Evolutionary conservation across 1,140 invertebrate genomes (phyloP), one percentile per base, ranked within the genome.

Genomic region (Drosophila sp.): DNA sequence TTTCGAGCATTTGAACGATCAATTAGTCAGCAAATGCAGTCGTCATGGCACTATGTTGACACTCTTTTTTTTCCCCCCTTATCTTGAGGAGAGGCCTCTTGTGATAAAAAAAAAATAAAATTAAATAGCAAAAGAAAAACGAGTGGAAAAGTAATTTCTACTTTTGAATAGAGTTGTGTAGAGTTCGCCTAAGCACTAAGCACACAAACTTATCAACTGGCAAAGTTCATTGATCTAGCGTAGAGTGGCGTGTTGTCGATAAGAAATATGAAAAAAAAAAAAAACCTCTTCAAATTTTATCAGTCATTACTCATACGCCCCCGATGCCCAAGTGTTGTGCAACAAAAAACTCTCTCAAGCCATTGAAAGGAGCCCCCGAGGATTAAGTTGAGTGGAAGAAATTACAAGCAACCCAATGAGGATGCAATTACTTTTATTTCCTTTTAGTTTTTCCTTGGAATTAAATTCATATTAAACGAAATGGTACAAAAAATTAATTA

Each of bases 301-400:
- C 35, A 66, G 54, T 35, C 38, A 79, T 77, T 70, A 72, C 50
- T 57, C 62, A 87, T 87, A 83, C 83, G 83, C 83, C 76, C 79
- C 69, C 69, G 32, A 38, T 8, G 61, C 35, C 10, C 35, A 38
- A 10, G 44, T 70, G 50, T 64, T 70, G 69, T 66, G 50, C 6
- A 40, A 25, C 35, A 23, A 32, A 10, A 27, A 38, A 33, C 33
- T 5, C 35, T 7, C 35, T 38, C 1, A 38, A 44, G 41, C 41
- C 41, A 44, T 47, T 44, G 68, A 63, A 86, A 74, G 74, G 71
- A 76, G 69, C 58, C 76, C 40, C 55, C 69, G 70, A 17, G 17
- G 64, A 82, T 90, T 86, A 90, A 86, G 63, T 90, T 90, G 83
- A 90, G 86, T 90, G 86, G 82, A 90, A 87, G 87, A 83, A 86